These are phyloP conservation scores for Cyrtonyx montezumae DNA, from an alignment of 2,113 vertebrate species.

Conservation along the genomic window DNA sequence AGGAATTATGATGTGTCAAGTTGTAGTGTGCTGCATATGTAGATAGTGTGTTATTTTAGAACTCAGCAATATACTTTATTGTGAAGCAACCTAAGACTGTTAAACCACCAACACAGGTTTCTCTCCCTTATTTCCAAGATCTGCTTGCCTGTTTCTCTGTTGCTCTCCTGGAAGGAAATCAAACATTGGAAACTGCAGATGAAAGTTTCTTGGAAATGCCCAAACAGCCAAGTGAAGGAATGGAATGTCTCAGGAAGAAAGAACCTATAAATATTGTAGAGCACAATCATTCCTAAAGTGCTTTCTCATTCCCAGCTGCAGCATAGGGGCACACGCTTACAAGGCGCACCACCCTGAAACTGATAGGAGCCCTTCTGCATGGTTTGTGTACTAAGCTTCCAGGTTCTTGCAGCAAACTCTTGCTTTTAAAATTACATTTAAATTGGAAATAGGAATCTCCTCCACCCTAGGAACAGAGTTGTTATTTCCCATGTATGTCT, in stretches of 20 bases:
- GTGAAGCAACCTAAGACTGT: not conserved
- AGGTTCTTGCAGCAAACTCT: conserved; percentile 39
- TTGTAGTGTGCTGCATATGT: not conserved
- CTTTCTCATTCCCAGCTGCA: conserved; percentile 23
- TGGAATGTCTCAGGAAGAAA: conserved; percentile 9
- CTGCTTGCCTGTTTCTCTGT: not conserved
- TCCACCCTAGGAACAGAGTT: conserved; percentile 31
- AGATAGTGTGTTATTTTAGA: not conserved
- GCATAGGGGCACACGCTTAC: not conserved
- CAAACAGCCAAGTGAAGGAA: conserved; percentile 15
- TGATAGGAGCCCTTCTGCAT: conserved; percentile 25
- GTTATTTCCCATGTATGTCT: conserved; percentile 51
- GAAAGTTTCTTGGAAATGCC: conserved; percentile 9
- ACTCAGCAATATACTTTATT: not conserved
- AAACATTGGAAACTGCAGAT: not conserved
- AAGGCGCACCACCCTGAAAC: not conserved
- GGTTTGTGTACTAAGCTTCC: conserved; percentile 40
- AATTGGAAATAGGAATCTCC: conserved; percentile 67
- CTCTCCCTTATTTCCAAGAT: not conserved
- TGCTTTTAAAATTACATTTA: conserved; percentile 61
- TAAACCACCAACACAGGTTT: not conserved
- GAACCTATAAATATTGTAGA: conserved; percentile 40
- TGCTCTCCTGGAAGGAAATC: not conserved
- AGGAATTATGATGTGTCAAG: not conserved
- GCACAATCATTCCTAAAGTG: conserved; percentile 16